Conservation (phyloP, 2,888 invertebrate species). For the Branchipolynoe longqiensis region DNA sequence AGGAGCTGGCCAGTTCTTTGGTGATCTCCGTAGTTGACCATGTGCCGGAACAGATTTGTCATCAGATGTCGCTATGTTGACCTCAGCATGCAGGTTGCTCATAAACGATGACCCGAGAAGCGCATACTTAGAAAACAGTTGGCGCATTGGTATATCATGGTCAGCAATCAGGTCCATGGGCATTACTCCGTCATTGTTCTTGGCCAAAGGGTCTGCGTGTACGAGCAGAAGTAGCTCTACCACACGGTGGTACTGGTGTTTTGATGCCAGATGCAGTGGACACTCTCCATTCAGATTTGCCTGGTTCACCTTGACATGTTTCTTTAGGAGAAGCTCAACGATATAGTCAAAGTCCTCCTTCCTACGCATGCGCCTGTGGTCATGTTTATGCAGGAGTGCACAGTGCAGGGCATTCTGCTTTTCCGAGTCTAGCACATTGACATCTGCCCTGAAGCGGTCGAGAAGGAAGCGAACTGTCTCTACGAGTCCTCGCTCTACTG, state of each 20-base stretch:
- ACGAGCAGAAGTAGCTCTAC: constrained; percentile 62
- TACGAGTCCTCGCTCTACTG: constrained; percentile 59
- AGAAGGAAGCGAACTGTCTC: constrained; percentile 63
- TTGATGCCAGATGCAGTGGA: constrained; percentile 64
- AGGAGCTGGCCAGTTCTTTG: too few relatives aligned
- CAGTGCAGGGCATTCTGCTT: constrained; percentile 62
- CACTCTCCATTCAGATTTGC: constrained; percentile 58
- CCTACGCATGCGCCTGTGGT: constrained; percentile 62
- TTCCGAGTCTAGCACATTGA: constrained; percentile 61
- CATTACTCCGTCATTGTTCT: constrained; percentile 55
- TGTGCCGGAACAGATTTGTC: too few relatives aligned
- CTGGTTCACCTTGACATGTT: constrained; percentile 55
- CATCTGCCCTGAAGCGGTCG: constrained; percentile 62
- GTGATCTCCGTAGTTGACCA: too few relatives aligned
- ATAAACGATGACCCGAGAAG: constrained; percentile 15
- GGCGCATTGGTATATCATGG: constrained; percentile 62
- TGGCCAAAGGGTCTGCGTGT: constrained; percentile 21
- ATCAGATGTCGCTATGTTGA: too few relatives aligned
- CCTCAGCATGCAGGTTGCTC: too few relatives aligned
- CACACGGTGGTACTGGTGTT: constrained; percentile 60
- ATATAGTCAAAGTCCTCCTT: constrained; percentile 63
- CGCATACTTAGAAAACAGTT: constrained; percentile 59
- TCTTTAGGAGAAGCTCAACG: constrained; percentile 59
- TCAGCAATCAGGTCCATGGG: constrained; percentile 60
- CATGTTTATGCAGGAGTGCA: constrained; percentile 54